Base-by-base conservation (phyloP, 2,888 invertebrate species). In the Coelinius sp. region DNA sequence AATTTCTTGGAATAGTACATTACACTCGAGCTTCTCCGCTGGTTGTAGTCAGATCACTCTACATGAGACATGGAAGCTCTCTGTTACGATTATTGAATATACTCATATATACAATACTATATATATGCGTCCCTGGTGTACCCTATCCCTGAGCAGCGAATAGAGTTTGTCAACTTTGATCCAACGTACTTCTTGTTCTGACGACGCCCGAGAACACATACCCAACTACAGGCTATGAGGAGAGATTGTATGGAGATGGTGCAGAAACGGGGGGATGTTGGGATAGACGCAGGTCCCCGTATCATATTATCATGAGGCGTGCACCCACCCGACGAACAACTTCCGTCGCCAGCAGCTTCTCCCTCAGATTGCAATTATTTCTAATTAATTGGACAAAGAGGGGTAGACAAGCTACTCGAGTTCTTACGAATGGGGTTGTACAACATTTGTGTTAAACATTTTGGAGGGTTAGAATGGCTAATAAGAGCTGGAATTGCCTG, bases 91-190 rank as follows among this genome's bases (percentile, higher is more conserved):
- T 8, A 4, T 49, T 49, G 46, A 52, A 63, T 41, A 66, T 63
- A 70, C 27, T 17, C n/a, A 17, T 66, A 24, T 46, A 65, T 20
- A 2, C 8, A n/a, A 62, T 25, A 14, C 49, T 62, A 12, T 31
- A 35, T 25, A n/a, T 27, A 1, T 38, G 38, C 14, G 31, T 53
- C 38, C 25, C 31, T 10, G 17, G 14, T 63, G 27, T 62, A 14
- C 49, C 24, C 65, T 63, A 70, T 74, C 70, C 64, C 62, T 70
- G 74, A 62, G 75, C 75, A 75, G 78, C 49, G 78, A 81, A 82
- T 82, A 76, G 79, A 84, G 81, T 84, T 84, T 82, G 81, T 81
- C 80, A 82, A 84, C 82, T 85, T 81, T 83, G 81, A 84, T 82
- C 78, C 73, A 24, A n/a, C 31, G 77, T 75, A 78, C 79, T 78